Conservation (phyloP, 2,113 vertebrate genomes). For the Cariama cristata region DNA sequence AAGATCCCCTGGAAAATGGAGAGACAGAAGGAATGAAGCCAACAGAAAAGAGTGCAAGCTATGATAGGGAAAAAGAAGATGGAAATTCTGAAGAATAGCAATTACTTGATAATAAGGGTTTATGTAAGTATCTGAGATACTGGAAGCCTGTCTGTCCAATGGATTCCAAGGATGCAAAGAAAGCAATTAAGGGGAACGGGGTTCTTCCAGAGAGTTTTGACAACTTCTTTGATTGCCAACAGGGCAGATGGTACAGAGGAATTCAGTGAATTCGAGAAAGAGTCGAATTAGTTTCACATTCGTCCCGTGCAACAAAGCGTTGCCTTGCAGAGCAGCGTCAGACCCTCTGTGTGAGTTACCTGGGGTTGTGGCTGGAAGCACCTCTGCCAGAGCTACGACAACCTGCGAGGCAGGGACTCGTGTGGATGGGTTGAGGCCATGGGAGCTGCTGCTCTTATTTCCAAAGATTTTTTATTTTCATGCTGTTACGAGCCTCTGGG, state of each 20-base stretch:
- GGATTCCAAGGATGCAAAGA: background rate
- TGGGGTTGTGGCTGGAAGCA: background rate
- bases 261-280: background rate
- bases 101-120: slow-evolving; percentile 29
- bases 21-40: slow-evolving; percentile 1
- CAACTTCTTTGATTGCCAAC: background rate
- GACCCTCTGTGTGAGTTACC: background rate
- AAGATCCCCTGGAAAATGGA: slow-evolving; percentile 27
- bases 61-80: slow-evolving; percentile 36
- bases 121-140: slow-evolving; percentile 22
- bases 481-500: background rate
- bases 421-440: background rate
- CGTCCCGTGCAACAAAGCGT: background rate
- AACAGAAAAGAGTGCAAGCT: slow-evolving; percentile 30
- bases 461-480: background rate
- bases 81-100: slow-evolving; percentile 29
- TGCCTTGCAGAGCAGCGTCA: background rate
- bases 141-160: background rate
- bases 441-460: background rate
- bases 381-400: background rate
- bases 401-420: background rate
- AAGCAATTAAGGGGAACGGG: background rate
- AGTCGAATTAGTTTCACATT: background rate
- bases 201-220: slow-evolving; percentile 4
- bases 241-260: background rate